Conservation (phyloP, 2,888 invertebrate genomes). For the Pyrrhosoma nymphula region DNA sequence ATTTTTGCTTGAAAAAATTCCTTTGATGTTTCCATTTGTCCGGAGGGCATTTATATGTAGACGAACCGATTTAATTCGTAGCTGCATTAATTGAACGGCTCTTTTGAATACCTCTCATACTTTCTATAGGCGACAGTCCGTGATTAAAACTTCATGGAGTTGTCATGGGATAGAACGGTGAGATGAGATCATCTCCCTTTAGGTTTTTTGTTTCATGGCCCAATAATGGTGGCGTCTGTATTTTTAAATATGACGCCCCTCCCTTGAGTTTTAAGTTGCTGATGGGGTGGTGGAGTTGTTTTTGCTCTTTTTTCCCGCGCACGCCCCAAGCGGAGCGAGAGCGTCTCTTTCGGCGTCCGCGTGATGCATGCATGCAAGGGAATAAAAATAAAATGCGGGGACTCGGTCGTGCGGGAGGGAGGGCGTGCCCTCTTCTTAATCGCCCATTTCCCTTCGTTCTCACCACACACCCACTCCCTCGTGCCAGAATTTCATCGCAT, state of each 20-base stretch:
- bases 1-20: too few species aligned
- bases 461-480: not conserved
- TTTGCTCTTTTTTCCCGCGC: not conserved
- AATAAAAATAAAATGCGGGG: not conserved
- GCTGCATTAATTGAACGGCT: too few species aligned
- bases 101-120: too few species aligned
- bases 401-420: not conserved
- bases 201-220: not conserved
- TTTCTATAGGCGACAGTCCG: too few species aligned
- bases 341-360: not conserved
- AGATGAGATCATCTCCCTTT: not conserved
- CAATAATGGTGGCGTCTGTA: not conserved
- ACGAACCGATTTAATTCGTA: too few species aligned
- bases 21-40: too few species aligned
- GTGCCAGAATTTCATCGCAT: slow-evolving; percentile 20
- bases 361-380: not conserved
- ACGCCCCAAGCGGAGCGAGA: too few species aligned
- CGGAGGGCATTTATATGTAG: too few species aligned
- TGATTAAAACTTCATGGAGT: too few species aligned
- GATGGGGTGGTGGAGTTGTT: not conserved
- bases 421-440: not conserved
- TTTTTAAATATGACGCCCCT: not conserved
- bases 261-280: not conserved
- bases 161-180: too few species aligned
- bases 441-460: slow-evolving; percentile 29